Evolutionary conservation across 2,797 vertebrate genomes (phyloP), one percentile per base, ranked within the genome.

Genomic region (Trichosurus vulpecula): DNA sequence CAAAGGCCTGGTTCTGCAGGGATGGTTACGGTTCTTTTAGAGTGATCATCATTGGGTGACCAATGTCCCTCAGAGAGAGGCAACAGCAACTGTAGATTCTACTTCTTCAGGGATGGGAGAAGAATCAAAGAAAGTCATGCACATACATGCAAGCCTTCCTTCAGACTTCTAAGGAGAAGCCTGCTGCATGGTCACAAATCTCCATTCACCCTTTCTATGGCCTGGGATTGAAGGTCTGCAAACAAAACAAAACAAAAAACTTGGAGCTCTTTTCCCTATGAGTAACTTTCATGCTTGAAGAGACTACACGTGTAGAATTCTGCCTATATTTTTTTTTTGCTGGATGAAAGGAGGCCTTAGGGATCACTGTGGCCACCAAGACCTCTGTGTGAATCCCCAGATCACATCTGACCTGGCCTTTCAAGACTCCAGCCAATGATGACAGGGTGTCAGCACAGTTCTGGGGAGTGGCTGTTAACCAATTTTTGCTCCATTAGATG

Each of bases 71-170:
- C 47, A 10, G 47, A 90, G 41, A 90, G 25, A 90, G 87, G 61
- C 92, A 93, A 54, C 56, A 90, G 94, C 74, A 96, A 92, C 95
- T 93, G 90, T 51, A 66, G 90, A 92, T 47, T 92, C 95, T 31
- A 52, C 87, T 31, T 55, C 35, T 10, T 6, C 90, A 95, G 47
- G 0, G 8, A 55, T 11, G 47, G 90, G 14, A 22, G n/a, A 55
- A 54, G 92, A 66, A 12, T 27, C 92, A 12, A 3, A 25, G 81
- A 55, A 27, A 10, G 95, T 57, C 56, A 91, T 66, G 93, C 74
- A 41, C 58, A 66, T 51, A 0, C 9, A 90, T 54, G 54, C 27
- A 58, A 55, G 56, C 30, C 2, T 1, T 51, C 51, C 11, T 9
- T 35, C 25, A 0, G 0, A 13, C 31, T 81, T 58, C 94, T 52